Conservation (phyloP, 2,113 vertebrate species). For the Lontra canadensis region DNA sequence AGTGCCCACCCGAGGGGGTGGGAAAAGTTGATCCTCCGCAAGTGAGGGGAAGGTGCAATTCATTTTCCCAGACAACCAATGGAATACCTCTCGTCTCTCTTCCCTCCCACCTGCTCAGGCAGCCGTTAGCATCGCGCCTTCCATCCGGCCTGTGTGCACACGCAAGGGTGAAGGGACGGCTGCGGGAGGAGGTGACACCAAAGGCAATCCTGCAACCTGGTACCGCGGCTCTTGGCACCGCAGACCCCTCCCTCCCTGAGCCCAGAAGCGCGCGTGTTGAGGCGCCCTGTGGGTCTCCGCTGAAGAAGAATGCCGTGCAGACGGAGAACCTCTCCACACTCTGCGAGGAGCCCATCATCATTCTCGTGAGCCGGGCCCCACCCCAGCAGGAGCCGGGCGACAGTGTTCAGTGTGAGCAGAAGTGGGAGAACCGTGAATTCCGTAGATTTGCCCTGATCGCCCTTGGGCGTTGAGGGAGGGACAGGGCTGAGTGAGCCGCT, state of each 20-base stretch:
- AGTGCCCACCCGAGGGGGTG: slow-evolving; percentile 55
- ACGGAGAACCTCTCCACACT: not conserved
- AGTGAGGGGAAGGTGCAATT: slow-evolving; percentile 49
- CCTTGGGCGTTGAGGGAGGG: rapidly evolving
- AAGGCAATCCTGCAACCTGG: not conserved
- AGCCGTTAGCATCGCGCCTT: slow-evolving; percentile 62
- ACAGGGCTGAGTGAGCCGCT: rapidly evolving
- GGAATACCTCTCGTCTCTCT: slow-evolving; percentile 70
- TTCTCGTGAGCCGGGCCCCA: slow-evolving; percentile 8
- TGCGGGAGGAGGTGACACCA: not conserved
- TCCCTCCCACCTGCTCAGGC: slow-evolving; percentile 73
- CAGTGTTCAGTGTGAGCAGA: not conserved
- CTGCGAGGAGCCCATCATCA: not conserved
- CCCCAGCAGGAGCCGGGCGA: not conserved
- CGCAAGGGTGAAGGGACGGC: not conserved
- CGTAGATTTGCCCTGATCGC: not conserved
- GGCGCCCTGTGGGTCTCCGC: not conserved
- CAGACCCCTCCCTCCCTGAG: not conserved
- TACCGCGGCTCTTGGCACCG: not conserved
- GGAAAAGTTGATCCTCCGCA: slow-evolving; percentile 54
- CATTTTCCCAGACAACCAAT: slow-evolving; percentile 75
- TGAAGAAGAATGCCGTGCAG: not conserved
- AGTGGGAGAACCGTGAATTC: not conserved
- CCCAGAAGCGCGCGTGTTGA: not conserved
- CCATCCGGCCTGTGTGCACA: slow-evolving; percentile 1